These are phyloP conservation scores for Diplolepis rosae DNA, from an alignment of 2,888 invertebrate species.

Conservation along the genomic window DNA sequence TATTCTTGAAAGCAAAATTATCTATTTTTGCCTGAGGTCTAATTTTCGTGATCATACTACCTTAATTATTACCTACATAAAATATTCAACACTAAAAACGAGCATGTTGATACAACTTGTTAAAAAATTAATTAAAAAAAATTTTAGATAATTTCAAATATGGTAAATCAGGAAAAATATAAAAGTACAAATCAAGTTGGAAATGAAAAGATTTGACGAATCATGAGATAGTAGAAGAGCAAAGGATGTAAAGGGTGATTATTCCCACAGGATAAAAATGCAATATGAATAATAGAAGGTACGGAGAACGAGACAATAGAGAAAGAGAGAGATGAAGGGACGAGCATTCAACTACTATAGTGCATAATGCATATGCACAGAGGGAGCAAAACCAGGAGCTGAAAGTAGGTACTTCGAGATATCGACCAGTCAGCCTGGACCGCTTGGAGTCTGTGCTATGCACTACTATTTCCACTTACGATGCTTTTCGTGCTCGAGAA, in stretches of 20 bases:
- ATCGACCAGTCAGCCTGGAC: constrained; percentile 65
- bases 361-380: too few relatives aligned
- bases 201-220: neutral
- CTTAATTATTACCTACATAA: too few relatives aligned
- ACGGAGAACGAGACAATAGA: constrained; percentile 31
- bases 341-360: constrained; percentile 42
- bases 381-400: constrained; percentile 51
- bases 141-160: too few relatives aligned
- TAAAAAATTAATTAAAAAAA: too few relatives aligned
- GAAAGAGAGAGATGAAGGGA: constrained; percentile 35
- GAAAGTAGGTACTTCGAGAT: constrained; percentile 70
- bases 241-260: constrained; percentile 32
- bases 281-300: constrained; percentile 9
- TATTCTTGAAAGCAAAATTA: too few relatives aligned
- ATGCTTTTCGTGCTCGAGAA: constrained; percentile 54
- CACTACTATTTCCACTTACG: constrained; percentile 61
- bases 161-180: neutral
- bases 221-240: neutral
- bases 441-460: constrained; percentile 59
- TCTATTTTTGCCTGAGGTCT: too few relatives aligned
- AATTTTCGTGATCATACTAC: too few relatives aligned
- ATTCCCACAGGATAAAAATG: neutral
- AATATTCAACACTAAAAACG: too few relatives aligned
- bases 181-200: neutral
- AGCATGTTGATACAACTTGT: too few relatives aligned